phyloP scores from a whole-genome alignment of 2,113 vertebrate species.

The Archilochus colubris region DNA sequence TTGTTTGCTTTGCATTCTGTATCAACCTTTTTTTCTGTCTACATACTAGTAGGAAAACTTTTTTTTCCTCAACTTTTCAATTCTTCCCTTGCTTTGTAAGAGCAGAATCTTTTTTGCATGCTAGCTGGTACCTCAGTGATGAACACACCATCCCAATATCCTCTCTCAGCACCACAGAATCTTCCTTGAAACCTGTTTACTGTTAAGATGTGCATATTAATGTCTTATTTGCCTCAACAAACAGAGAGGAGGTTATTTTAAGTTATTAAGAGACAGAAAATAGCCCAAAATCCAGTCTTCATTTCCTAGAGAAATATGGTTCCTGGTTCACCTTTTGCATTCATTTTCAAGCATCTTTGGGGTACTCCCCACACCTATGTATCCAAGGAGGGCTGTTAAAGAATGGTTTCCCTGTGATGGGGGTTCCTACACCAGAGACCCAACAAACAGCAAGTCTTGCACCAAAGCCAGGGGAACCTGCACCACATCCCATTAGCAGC shows the following conservation, averaged over 20 bases:
- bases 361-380: accelerated
- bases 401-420: neutral
- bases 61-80: neutral
- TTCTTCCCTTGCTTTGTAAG: neutral
- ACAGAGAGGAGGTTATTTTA: constrained; percentile 47
- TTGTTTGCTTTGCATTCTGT: neutral
- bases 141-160: neutral
- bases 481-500: neutral
- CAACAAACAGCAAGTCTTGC: accelerated
- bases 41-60: neutral
- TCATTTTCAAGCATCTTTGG: neutral
- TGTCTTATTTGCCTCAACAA: constrained; percentile 53
- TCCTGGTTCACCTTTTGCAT: accelerated
- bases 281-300: neutral
- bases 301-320: neutral
- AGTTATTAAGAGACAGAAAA: constrained; percentile 8
- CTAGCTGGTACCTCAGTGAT: neutral
- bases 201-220: constrained; percentile 31
- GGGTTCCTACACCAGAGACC: neutral
- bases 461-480: neutral
- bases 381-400: neutral
- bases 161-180: constrained; percentile 22
- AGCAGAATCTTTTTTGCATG: neutral
- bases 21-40: neutral
- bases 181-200: constrained; percentile 46